Evolutionary conservation across 2,888 invertebrate species (phyloP), one percentile per base, ranked within the genome.

Genomic region (Xestia sexstrigata): DNA sequence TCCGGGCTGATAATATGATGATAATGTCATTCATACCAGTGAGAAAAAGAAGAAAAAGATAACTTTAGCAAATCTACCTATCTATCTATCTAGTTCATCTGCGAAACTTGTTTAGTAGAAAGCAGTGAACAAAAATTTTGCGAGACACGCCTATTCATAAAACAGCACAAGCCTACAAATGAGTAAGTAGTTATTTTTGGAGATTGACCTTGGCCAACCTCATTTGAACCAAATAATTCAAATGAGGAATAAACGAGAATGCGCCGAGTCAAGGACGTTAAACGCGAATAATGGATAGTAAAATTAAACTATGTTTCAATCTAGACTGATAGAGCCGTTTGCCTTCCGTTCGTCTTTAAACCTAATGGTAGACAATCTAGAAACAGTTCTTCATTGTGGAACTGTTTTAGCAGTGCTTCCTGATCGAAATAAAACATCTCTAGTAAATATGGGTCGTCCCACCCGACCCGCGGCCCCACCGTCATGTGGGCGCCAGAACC

Each of bases 381-480:
- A 42, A 52, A 26, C 17, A 17, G 35, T 13, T 45, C 1, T 39
- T 52, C 6, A 76, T 26, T 49, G 8, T 60, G 0, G 23, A 23
- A 23, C 7, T 67, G 8, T 42, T 58, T 47, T 20, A 20, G 23
- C 7, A 49, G 47, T 58, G 39, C 26, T 15, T 35, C n/a, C 47
- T 45, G 58, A 60, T 66, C 15, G 39, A 78, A 76, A 67, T 76
- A 47, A 77, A 77, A 49, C 35, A 13, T 77, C 3, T 39, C 5
- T 39, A 23, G 55, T 58, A 23, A 65, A 30, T 39, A 45, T 67
- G 60, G 42, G 60, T 30, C 15, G 30, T 15, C 26, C 26, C 60
- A 23, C 60, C 60, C 60, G 7, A 26, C 17, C 11, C 42, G 42
- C 42, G 30, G 26, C 35, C 68, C 42, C 26, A 8, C 17, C 79